These are phyloP conservation scores for Pachycephus smyrnensis DNA, from an alignment of 2,888 invertebrate genomes.

Conservation along the genomic window DNA sequence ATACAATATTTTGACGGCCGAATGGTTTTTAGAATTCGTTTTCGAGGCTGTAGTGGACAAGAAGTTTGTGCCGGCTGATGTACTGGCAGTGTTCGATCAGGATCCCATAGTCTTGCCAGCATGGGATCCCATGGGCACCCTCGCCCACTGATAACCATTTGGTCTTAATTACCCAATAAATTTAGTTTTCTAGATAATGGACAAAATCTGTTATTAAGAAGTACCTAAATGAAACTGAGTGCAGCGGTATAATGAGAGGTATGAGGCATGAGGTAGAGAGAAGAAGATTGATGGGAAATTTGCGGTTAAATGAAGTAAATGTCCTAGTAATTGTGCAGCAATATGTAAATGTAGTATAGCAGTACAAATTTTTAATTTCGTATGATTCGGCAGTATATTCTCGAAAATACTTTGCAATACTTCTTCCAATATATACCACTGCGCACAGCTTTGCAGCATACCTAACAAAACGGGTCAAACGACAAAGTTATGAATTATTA, in stretches of 20 bases:
- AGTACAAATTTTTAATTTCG: neutral
- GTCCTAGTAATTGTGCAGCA: neutral
- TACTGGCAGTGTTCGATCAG: conserved; percentile 81
- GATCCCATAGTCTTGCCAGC: conserved; percentile 85
- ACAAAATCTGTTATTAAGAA: neutral
- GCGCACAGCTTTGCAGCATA: neutral
- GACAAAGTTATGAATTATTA: neutral
- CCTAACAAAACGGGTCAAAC: neutral
- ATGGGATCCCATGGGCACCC: conserved; percentile 94
- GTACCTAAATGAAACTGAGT: conserved; percentile 7
- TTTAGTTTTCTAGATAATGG: conserved; percentile 25
- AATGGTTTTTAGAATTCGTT: conserved; percentile 90
- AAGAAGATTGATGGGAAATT: neutral
- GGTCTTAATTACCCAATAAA: conserved; percentile 27
- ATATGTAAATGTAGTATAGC: neutral
- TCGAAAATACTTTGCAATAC: neutral
- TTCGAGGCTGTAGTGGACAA: conserved; percentile 92
- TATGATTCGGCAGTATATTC: neutral
- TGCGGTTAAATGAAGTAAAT: neutral
- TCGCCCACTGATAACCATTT: conserved; percentile 69
- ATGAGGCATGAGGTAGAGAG: neutral
- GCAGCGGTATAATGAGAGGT: conserved; percentile 12
- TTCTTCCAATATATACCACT: neutral
- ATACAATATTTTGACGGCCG: conserved; percentile 83
- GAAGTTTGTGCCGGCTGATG: conserved; percentile 80